Evolutionary conservation across 1,140 invertebrate genomes (phyloP), one percentile per base, ranked within the genome.

Genomic region (Plectrocnemia conspersa): DNA sequence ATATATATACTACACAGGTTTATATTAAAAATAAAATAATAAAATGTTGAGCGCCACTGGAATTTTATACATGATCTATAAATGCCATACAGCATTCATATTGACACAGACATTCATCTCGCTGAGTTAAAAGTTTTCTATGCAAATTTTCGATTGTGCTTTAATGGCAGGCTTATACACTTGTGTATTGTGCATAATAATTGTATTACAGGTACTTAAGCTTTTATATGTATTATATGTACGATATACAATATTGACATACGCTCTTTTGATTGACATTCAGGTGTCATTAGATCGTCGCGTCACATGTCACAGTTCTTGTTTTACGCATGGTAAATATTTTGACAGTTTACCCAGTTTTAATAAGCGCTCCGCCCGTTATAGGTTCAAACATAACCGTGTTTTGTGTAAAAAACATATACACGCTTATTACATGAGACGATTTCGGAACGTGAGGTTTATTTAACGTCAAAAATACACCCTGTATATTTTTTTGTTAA

Each of bases 41-140:
- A 4, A 11, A 11, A 13, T 35, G n/a, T 4, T 15, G 16, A 35
- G 35, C 35, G 11, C 18, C 38, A 15, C 38, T 41, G 38, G 22
- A 19, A 41, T 16, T n/a, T n/a, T n/a, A n/a, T 19, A 21, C 45
- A 47, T 47, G 13, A 47, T 47, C 45, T 19, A 15, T 32, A 35
- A 32, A 15, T 25, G 18, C 24, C 25, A 22, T 41, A 35, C 32
- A 36, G 54, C 15, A 24, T 25, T 52, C 45, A 53, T 58, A 54
- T 58, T 58, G 42, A 58, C 56, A 54, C 50, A 53, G 56, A 58
- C 56, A 53, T 58, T 49, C 44, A 52, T 46, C 45, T 27, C 13
- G 47, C 42, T 24, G 42, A 29, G 29, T 54, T 58, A 45, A 58
- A n/a, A 58, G 42, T 58, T 58, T 45, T 41, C 29, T 36, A 58